Evolutionary conservation across 2,888 invertebrate genomes (phyloP).

Genomic region (Caenorhabditis virilis): DNA sequence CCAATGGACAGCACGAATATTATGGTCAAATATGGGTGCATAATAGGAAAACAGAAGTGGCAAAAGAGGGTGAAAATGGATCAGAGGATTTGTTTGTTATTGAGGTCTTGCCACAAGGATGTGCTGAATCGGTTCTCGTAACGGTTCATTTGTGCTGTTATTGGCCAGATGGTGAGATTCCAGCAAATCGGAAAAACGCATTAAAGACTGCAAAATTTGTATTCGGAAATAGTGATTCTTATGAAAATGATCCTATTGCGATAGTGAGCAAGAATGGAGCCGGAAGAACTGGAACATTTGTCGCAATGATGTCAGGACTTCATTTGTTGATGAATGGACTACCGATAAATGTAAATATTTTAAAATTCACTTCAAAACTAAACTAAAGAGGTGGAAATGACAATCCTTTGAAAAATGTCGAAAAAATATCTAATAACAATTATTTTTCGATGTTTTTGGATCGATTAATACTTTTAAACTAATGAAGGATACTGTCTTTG

Average conservation of each 20-base stretch:
- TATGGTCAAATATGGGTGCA: slow-evolving; percentile 3
- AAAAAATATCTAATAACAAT: too few species aligned
- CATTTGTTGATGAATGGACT: not conserved
- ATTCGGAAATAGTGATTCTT: not conserved
- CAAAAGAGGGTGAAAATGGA: not conserved
- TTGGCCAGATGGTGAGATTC: not conserved
- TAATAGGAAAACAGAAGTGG: not conserved
- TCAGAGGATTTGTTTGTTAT: not conserved
- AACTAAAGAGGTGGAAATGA: not conserved
- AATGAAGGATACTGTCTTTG: too few species aligned
- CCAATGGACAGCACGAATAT: not conserved
- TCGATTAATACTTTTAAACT: too few species aligned
- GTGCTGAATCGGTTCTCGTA: not conserved
- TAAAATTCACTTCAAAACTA: not conserved
- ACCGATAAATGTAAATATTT: not conserved
- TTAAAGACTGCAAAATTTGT: not conserved
- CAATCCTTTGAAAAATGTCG: not conserved
- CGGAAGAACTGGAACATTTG: slow-evolving; percentile 6
- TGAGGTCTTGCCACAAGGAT: slow-evolving; percentile 3
- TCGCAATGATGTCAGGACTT: slow-evolving; percentile 1
- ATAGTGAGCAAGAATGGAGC: slow-evolving; percentile 6
- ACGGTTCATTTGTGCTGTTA: not conserved
- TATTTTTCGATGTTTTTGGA: too few species aligned
- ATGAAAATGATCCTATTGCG: slow-evolving; percentile 3
- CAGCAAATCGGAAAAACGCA: not conserved